Percentiles rank a stretch among this genome's conserved stretches.
These are phyloP conservation scores for Ptyas mucosa DNA, from an alignment of 2,113 vertebrate species.

Conservation along the genomic window DNA sequence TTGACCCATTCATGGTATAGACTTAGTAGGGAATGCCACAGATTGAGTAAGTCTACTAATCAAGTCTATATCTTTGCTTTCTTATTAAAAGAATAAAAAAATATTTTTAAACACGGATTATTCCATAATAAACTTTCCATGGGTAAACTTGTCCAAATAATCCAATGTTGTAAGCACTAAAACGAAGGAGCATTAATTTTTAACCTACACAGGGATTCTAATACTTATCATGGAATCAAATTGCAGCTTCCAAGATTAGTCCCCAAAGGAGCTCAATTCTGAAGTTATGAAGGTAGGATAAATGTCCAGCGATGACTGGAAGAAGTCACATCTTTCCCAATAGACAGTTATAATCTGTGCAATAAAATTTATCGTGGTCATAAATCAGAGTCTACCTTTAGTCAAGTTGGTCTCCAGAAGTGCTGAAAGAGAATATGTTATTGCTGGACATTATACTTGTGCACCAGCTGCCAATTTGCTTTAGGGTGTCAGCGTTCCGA, in stretches of 20 bases:
- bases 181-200: neutral
- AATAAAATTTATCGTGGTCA: neutral
- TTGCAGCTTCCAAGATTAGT: neutral
- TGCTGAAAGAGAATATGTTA: neutral
- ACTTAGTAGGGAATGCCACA: neutral
- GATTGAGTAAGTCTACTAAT: neutral
- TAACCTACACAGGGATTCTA: neutral
- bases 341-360: neutral
- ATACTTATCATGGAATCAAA: neutral
- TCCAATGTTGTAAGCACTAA: neutral
- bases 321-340: neutral
- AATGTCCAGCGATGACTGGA: neutral
- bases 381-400: neutral
- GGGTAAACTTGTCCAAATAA: neutral
- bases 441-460: neutral
- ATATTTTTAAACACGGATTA: neutral
- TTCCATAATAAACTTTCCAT: neutral
- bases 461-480: neutral
- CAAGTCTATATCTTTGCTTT: neutral
- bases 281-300: neutral
- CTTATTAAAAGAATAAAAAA: neutral
- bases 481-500: no score
- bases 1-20: neutral
- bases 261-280: neutral
- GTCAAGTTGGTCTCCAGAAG: neutral